Evolutionary conservation across 2,888 invertebrate species (phyloP).

Genomic region (Lepidochitona cinerea): DNA sequence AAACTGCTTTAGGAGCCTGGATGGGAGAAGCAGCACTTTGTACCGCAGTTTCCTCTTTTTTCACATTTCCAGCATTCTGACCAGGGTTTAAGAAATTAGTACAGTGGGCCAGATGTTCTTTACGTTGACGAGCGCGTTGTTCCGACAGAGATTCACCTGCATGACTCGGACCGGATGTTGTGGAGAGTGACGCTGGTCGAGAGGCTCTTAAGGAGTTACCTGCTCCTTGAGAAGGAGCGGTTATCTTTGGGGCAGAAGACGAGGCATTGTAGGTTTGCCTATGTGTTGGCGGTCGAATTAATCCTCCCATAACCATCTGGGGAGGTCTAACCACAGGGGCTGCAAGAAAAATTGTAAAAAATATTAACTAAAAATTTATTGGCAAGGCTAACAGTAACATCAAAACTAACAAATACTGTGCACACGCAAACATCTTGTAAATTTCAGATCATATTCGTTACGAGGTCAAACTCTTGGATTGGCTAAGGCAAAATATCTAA

Average conservation of each 20-base stretch:
- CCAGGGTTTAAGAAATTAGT: conserved; percentile 64
- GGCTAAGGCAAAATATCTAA: too few relatives aligned
- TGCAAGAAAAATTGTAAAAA: conserved; percentile 1
- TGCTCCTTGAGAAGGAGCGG: conserved; percentile 12
- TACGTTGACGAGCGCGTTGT: conserved; percentile 61
- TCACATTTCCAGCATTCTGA: conserved; percentile 36
- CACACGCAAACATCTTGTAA: too few relatives aligned
- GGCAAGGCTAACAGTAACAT: too few relatives aligned
- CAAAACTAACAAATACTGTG: too few relatives aligned
- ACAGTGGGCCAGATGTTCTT: conserved; percentile 60
- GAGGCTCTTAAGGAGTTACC: conserved; percentile 5
- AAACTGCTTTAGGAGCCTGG: too few relatives aligned
- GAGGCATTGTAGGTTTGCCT: conserved; percentile 35
- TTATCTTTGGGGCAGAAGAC: conserved; percentile 9
- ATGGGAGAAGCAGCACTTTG: not conserved
- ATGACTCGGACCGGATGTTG: conserved; percentile 3
- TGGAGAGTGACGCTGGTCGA: conserved; percentile 12
- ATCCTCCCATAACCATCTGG: conserved; percentile 53
- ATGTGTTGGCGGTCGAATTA: conserved; percentile 27
- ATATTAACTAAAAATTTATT: too few relatives aligned
- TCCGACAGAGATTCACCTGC: conserved; percentile 17
- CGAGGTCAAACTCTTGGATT: too few relatives aligned
- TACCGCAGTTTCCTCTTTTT: not conserved
- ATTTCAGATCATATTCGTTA: too few relatives aligned
- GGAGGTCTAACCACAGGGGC: conserved; percentile 49